A percentile compares a stretch with the other conserved stretches of the same genome.
These are phyloP conservation scores for Tachuris rubrigastra DNA, from an alignment of 2,113 vertebrate genomes.

Conservation along the genomic window DNA sequence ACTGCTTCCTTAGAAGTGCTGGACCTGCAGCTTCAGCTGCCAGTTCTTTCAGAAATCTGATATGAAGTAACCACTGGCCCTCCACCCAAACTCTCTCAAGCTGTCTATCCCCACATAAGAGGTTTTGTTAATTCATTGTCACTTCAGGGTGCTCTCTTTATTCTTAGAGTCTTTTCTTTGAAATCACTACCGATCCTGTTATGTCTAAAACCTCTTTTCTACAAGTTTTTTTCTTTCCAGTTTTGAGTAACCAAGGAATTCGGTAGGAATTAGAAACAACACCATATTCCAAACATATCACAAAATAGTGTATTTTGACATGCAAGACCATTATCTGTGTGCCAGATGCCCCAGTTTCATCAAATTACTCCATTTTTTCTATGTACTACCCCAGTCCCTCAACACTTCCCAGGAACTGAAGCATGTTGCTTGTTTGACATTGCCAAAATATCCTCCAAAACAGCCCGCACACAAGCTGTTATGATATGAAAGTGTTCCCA, in stretches of 20 bases:
- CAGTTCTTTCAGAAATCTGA: not conserved
- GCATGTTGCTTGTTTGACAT: slow-evolving; percentile 11
- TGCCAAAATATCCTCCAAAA: slow-evolving; percentile 56
- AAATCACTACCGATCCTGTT: not conserved
- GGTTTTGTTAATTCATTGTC: not conserved
- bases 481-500: slow-evolving; percentile 26
- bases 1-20: not conserved
- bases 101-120: not conserved
- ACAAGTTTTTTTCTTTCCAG: not conserved
- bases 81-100: not conserved
- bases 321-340: not conserved
- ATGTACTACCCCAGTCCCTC: not conserved
- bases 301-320: slow-evolving; percentile 42
- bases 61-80: not conserved
- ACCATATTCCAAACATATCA: slow-evolving; percentile 12
- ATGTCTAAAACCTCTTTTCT: not conserved
- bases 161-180: not conserved
- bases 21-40: not conserved
- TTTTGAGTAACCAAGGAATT: not conserved
- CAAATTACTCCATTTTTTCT: slow-evolving; percentile 11
- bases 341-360: slow-evolving; percentile 42
- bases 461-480: slow-evolving; percentile 57
- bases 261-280: slow-evolving; percentile 2
- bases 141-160: not conserved
- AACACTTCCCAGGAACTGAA: slow-evolving; percentile 34